Evolutionary conservation across 1,140 invertebrate species (phyloP).

Genomic region (Drosophila repleta): DNA sequence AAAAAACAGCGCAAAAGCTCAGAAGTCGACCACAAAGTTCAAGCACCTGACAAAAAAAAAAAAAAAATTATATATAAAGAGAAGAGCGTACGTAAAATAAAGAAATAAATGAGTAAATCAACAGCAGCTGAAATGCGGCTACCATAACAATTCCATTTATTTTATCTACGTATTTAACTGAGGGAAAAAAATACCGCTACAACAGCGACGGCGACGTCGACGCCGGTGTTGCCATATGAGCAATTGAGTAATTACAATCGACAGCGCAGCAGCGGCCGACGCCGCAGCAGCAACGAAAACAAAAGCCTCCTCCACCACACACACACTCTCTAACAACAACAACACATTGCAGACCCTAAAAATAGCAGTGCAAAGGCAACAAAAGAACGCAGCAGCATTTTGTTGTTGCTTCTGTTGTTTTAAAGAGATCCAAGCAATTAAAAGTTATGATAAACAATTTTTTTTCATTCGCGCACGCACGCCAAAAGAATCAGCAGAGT

Average conservation of each 20-base stretch:
- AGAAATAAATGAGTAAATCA: conserved; percentile 43
- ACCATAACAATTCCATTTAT: conserved; percentile 72
- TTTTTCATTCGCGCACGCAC: conserved; percentile 35
- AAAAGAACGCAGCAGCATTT: conserved; percentile 44
- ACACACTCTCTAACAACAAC: conserved; percentile 40
- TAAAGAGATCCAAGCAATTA: conserved; percentile 76
- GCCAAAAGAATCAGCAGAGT: conserved; percentile 32
- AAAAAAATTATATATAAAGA: conserved; percentile 7
- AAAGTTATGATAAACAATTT: conserved; percentile 75
- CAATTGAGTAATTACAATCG: conserved; percentile 78
- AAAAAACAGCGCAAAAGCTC: conserved; percentile 34
- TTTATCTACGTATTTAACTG: conserved; percentile 74
- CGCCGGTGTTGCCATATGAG: conserved; percentile 62
- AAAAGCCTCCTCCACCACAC: conserved; percentile 33
- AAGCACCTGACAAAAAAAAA: conserved; percentile 74
- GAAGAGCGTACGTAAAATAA: conserved; percentile 29
- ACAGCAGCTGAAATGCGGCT: conserved; percentile 48
- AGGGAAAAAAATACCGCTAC: conserved; percentile 33
- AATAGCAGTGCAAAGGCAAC: conserved; percentile 39
- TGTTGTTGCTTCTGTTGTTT: conserved; percentile 28
- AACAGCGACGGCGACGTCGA: conserved; percentile 20
- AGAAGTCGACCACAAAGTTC: conserved; percentile 67
- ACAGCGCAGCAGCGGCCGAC: conserved; percentile 37
- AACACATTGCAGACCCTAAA: conserved; percentile 43
- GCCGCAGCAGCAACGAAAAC: conserved; percentile 7